phyloP scores from a whole-genome alignment of 2,797 vertebrate species.

The Muscicapa striata region DNA sequence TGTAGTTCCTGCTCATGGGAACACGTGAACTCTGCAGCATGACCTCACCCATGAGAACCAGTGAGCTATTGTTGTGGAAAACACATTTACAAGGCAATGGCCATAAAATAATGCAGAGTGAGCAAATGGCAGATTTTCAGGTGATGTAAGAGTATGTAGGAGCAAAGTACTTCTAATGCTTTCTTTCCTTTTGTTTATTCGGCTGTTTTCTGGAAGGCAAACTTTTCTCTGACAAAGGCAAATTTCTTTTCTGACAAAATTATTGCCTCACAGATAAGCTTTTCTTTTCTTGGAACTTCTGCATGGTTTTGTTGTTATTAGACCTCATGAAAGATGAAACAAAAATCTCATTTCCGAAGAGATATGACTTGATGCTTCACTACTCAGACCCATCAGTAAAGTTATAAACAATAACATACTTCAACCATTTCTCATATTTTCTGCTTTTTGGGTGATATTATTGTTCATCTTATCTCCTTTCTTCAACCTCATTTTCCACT shows the following conservation, averaged over 20 bases:
- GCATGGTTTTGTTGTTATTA: background rate
- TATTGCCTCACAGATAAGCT: background rate
- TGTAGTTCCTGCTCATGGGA: fast-evolving
- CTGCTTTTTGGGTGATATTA: background rate
- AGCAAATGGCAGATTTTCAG: background rate
- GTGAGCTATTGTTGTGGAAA: background rate
- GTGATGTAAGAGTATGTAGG: no score
- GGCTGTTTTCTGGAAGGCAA: background rate
- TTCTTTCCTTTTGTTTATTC: background rate
- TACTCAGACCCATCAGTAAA: background rate
- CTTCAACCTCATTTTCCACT: background rate
- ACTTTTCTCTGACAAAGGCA: background rate
- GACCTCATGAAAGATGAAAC: background rate
- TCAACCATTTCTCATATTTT: background rate
- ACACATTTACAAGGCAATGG: fast-evolving
- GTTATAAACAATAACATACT: background rate
- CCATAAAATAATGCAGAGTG: background rate
- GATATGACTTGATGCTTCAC: background rate
- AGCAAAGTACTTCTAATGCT: background rate
- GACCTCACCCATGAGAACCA: background rate
- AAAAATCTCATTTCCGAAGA: background rate
- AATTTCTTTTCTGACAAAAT: background rate
- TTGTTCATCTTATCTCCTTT: background rate
- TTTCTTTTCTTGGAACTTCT: background rate
- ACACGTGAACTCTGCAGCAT: background rate